Percentiles rank a stretch among this genome's conserved stretches.
Conservation (phyloP, 2,797 vertebrate genomes). For the Alca torda region DNA sequence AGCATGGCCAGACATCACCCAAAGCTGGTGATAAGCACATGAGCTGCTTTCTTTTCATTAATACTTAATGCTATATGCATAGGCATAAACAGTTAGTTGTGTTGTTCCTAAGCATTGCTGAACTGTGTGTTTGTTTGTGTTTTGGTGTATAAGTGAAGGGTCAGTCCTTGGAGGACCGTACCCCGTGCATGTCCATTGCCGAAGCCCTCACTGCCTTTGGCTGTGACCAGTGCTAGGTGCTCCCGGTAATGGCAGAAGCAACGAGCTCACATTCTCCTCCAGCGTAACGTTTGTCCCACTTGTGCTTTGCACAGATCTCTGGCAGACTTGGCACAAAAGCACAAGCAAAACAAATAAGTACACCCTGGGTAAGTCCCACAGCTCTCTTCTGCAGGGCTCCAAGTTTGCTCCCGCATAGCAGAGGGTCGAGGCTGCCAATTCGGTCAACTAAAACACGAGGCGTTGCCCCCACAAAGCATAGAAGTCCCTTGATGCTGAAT, state of each 20-base stretch:
- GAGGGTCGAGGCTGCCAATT: background rate
- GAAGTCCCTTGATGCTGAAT: slow-evolving; percentile 31
- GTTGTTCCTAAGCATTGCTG: background rate
- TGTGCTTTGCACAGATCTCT: background rate
- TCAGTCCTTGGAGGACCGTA: background rate
- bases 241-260: background rate
- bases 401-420: background rate
- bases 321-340: background rate
- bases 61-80: background rate
- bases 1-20: background rate
- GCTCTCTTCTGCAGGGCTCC: background rate
- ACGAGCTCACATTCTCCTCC: background rate
- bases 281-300: background rate
- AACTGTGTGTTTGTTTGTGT: background rate
- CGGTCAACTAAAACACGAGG: background rate
- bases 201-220: background rate
- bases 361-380: background rate
- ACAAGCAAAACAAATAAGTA: background rate
- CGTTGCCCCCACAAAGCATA: background rate
- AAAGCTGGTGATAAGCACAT: background rate
- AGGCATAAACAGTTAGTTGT: background rate
- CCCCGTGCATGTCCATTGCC: rapidly evolving
- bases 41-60: background rate
- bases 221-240: background rate
- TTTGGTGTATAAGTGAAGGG: background rate